Evolutionary conservation across 2,797 vertebrate genomes (phyloP).

Genomic region (Syncerus caffer): DNA sequence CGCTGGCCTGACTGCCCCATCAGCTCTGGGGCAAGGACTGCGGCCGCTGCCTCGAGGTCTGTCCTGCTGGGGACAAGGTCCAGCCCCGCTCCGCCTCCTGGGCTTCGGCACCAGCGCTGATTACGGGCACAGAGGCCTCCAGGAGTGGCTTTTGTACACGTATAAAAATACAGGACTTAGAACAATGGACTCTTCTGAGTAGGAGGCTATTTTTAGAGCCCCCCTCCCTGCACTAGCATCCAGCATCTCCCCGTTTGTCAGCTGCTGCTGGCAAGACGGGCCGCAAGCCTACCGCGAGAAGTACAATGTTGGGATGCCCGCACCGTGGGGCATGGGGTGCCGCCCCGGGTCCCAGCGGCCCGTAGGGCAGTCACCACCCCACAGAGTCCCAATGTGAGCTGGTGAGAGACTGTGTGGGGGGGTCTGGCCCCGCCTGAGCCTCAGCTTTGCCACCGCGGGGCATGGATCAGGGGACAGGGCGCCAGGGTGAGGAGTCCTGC

Average conservation of each 20-base stretch:
- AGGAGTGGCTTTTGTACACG: background rate
- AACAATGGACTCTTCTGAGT: constrained; percentile 43
- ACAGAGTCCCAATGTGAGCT: accelerated
- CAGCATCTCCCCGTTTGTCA: background rate
- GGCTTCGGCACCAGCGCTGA: background rate
- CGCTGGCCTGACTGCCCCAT: background rate
- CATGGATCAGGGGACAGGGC: accelerated
- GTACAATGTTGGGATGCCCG: background rate
- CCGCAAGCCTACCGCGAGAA: background rate
- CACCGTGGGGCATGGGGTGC: background rate
- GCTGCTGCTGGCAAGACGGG: background rate
- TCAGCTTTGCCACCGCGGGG: background rate
- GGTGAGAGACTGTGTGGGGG: background rate
- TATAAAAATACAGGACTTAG: constrained; percentile 20
- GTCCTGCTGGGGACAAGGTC: background rate
- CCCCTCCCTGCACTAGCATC: background rate
- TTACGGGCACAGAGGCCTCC: background rate
- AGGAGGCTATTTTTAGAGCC: constrained; percentile 58
- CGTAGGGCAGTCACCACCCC: background rate
- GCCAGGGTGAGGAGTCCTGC: background rate
- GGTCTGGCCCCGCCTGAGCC: background rate
- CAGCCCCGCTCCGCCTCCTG: background rate
- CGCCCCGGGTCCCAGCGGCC: background rate
- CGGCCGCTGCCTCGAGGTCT: background rate
- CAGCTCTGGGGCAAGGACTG: background rate